Percentiles rank a stretch among this genome's conserved stretches.
Evolutionary conservation across 2,113 vertebrate species (phyloP).

Genomic region (Ictalurus furcatus): DNA sequence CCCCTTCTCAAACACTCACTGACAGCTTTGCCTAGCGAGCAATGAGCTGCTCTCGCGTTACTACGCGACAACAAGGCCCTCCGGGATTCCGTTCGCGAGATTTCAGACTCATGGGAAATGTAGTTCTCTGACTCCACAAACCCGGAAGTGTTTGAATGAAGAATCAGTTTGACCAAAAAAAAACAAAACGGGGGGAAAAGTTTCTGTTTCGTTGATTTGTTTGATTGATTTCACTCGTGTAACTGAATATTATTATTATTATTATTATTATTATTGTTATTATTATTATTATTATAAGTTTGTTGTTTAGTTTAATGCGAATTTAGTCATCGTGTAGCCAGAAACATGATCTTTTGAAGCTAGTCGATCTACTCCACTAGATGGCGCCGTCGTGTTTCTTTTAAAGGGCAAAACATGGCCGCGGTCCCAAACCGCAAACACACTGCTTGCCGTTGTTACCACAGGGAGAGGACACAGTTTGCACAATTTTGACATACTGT

Average conservation of each 20-base stretch:
- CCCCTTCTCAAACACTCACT: slow-evolving; percentile 46
- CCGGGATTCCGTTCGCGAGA: background rate
- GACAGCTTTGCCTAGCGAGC: slow-evolving; percentile 54
- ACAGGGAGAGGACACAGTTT: background rate
- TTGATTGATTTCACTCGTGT: background rate
- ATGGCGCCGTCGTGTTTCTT: slow-evolving; percentile 63
- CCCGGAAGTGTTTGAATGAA: background rate
- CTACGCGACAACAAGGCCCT: background rate
- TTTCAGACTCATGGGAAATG: background rate
- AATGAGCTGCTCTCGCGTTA: slow-evolving; percentile 66
- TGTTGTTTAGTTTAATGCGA: background rate
- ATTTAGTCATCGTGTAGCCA: background rate
- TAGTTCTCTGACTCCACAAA: background rate
- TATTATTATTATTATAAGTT: background rate
- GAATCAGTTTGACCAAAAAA: background rate
- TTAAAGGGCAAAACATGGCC: background rate
- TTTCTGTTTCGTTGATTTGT: background rate
- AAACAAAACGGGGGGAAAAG: background rate
- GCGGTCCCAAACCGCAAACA: background rate
- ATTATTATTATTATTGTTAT: background rate
- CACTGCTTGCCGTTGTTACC: background rate
- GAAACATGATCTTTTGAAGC: background rate
- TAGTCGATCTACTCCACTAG: slow-evolving; percentile 59
- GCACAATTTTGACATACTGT: background rate
- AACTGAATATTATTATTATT: background rate